phyloP scores from a whole-genome alignment of 2,888 invertebrate genomes.

The Pseudeuparius sepicola region DNA sequence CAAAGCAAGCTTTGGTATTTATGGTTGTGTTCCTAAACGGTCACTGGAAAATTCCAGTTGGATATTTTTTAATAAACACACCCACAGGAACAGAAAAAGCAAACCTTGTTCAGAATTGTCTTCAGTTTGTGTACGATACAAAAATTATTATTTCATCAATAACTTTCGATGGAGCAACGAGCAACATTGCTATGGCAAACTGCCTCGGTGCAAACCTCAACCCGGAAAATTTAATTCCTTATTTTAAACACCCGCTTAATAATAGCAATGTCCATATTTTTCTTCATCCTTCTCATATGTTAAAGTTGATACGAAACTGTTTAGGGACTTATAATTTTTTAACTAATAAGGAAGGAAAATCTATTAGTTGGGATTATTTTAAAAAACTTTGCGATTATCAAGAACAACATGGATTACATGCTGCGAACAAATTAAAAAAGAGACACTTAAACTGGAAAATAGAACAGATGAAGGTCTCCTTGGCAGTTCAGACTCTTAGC shows the following conservation, averaged over 20 bases:
- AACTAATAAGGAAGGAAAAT: background rate
- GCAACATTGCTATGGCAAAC: background rate
- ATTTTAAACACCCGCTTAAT: conserved; percentile 2
- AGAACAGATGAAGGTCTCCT: background rate
- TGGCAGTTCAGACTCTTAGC: background rate
- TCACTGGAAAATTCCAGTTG: conserved; percentile 30
- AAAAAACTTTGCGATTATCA: background rate
- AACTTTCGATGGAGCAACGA: conserved; percentile 17
- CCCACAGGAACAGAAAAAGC: conserved; percentile 23
- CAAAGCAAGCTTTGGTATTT: conserved; percentile 25
- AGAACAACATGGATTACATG: background rate
- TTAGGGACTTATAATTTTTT: background rate
- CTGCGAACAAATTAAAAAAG: background rate
- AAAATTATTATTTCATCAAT: conserved; percentile 8
- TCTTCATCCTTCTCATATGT: background rate
- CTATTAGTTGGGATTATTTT: background rate
- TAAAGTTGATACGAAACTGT: background rate
- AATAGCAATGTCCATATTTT: background rate
- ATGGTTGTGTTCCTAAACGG: conserved; percentile 26
- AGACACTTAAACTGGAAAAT: background rate
- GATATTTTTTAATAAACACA: conserved; percentile 29
- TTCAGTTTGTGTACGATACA: conserved; percentile 7
- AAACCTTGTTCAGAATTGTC: conserved; percentile 2
- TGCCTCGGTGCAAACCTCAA: background rate
- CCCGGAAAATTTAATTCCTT: conserved; percentile 4